A percentile compares a stretch with the other conserved stretches of the same genome.
phyloP scores from a whole-genome alignment of 2,797 vertebrate species.

The Potorous gilbertii region DNA sequence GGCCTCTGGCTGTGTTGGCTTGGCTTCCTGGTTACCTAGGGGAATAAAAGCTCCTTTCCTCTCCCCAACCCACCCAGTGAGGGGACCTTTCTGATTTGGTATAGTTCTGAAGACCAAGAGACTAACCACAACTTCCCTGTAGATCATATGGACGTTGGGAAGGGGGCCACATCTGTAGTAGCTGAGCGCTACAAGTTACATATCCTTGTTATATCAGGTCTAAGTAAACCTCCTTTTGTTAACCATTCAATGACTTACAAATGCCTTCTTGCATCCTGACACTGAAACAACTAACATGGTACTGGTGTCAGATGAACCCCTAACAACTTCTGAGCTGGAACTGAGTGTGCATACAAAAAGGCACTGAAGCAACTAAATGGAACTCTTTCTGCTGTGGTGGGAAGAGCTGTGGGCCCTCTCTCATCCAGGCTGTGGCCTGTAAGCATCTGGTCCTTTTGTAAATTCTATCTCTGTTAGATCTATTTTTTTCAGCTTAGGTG shows the following conservation, averaged over 20 bases:
- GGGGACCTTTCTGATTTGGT: background rate
- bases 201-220: background rate
- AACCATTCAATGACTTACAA: background rate
- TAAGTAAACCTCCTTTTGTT: background rate
- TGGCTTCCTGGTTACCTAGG: background rate
- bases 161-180: background rate
- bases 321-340: background rate
- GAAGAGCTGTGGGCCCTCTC: background rate
- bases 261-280: background rate
- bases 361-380: background rate
- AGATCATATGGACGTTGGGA: background rate
- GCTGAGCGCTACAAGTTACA: background rate
- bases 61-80: background rate
- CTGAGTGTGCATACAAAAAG: background rate
- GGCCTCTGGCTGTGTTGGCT: background rate
- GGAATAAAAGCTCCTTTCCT: background rate
- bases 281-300: background rate
- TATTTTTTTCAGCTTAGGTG: background rate
- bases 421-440: background rate
- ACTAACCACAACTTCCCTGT: background rate
- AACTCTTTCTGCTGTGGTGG: background rate
- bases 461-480: background rate
- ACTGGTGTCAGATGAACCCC: background rate
- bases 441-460: background rate
- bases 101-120: background rate